Evolutionary conservation across 1,140 invertebrate genomes (phyloP).

Genomic region (Wiebesia pumilae): DNA sequence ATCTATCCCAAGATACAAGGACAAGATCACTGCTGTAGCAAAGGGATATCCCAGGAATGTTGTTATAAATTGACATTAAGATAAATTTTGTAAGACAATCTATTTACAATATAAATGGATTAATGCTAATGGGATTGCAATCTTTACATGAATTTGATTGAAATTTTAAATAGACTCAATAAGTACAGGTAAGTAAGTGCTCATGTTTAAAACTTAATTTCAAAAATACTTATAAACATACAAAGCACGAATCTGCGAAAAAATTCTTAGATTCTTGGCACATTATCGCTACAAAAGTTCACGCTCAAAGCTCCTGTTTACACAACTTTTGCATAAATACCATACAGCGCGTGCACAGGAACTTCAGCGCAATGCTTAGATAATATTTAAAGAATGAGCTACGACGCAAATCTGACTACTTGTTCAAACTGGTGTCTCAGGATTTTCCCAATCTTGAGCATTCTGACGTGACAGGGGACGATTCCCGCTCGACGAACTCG

Average conservation of each 20-base stretch:
- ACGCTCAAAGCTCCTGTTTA: too few species aligned
- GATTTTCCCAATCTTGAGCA: conserved; percentile 67
- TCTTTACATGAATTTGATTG: neutral
- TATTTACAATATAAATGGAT: neutral
- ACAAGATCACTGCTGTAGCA: neutral
- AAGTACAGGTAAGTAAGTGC: neutral
- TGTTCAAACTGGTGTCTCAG: conserved; percentile 69
- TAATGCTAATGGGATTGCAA: neutral
- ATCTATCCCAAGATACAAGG: neutral
- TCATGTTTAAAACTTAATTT: neutral
- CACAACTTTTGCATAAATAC: neutral
- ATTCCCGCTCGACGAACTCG: conserved; percentile 31
- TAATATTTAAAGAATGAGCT: neutral
- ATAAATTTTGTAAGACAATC: neutral
- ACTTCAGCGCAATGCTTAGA: neutral
- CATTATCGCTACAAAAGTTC: neutral
- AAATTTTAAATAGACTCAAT: neutral
- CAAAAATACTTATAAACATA: neutral
- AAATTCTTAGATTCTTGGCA: neutral
- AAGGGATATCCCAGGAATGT: neutral
- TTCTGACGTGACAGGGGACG: conserved; percentile 59
- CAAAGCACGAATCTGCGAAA: neutral
- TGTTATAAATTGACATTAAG: neutral
- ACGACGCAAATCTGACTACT: neutral
- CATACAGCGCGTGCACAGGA: neutral